Conservation (phyloP, 2,797 vertebrate species). For the Tolypeutes matacus region DNA sequence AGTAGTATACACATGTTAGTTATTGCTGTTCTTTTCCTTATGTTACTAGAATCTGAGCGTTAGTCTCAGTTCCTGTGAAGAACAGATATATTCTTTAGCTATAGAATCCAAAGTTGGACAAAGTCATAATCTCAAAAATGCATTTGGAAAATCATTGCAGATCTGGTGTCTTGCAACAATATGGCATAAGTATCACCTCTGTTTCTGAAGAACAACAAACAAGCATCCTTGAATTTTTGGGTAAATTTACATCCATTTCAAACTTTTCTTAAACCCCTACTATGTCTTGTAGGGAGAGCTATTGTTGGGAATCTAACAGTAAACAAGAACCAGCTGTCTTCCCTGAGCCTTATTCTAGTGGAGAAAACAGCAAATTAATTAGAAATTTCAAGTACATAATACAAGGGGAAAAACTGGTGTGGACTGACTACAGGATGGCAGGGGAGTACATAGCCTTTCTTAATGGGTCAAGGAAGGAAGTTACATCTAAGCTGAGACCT, state of each 20-base stretch:
- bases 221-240: neutral
- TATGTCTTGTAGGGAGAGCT: neutral
- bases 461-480: neutral
- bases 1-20: neutral
- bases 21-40: neutral
- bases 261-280: neutral
- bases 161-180: neutral
- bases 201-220: neutral
- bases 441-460: too few species aligned
- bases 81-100: neutral
- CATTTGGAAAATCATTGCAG: neutral
- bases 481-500: neutral
- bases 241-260: neutral
- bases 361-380: neutral
- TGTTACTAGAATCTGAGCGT: neutral
- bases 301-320: neutral
- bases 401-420: neutral
- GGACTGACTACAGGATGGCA: rapidly evolving
- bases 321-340: neutral
- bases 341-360: neutral
- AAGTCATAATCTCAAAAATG: neutral
- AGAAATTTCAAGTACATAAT: neutral
- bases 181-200: neutral
- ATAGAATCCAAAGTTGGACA: neutral
- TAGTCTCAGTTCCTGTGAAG: neutral